These are phyloP conservation scores for Lucilia cuprina DNA, from an alignment of 1,140 invertebrate species.

Conservation along the genomic window DNA sequence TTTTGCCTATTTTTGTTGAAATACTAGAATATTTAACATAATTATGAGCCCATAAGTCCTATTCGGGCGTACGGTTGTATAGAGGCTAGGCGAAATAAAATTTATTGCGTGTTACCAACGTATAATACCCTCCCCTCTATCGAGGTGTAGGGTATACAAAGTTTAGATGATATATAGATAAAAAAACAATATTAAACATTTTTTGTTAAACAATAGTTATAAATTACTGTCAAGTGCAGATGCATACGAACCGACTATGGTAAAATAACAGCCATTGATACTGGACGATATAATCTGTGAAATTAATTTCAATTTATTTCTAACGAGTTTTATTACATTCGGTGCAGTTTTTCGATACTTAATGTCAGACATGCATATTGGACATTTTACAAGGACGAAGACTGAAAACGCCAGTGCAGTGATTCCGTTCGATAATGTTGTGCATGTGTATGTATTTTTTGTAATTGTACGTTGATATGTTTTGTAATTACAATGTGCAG, in stretches of 20 bases:
- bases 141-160: too few species aligned
- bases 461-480: too few species aligned
- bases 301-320: constrained; percentile 23
- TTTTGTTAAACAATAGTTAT: background rate
- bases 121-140: too few species aligned
- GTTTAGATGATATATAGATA: background rate
- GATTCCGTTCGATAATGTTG: background rate
- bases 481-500: constrained; percentile 16
- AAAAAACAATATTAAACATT: background rate
- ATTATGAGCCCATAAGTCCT: too few species aligned
- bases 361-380: background rate
- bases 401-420: background rate
- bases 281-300: constrained; percentile 23
- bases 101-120: too few species aligned
- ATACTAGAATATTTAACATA: too few species aligned
- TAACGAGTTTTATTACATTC: constrained; percentile 7
- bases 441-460: background rate
- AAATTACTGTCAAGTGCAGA: constrained; percentile 27
- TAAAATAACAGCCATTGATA: constrained; percentile 1
- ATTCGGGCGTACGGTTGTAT: too few species aligned
- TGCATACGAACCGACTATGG: background rate
- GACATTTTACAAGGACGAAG: background rate
- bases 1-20: too few species aligned
- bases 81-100: too few species aligned
- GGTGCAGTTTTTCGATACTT: background rate